Evolutionary conservation across 92 coral and sea anemone genomes (phyloP), one percentile per base, ranked within the genome.

Genomic region (Epizoanthus ramosus): DNA sequence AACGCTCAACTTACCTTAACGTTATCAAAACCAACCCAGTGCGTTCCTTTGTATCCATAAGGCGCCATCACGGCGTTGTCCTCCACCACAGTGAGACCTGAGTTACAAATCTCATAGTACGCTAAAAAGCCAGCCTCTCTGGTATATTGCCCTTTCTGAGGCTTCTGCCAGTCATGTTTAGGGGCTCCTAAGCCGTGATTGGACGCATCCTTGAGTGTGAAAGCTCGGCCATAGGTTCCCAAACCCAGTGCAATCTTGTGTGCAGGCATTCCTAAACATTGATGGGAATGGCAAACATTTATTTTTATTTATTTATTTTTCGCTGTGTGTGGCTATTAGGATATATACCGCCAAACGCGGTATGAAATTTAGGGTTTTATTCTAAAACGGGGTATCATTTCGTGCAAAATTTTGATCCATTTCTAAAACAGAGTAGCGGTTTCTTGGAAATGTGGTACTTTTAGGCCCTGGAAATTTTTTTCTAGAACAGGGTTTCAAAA

Each of bases 231-330:
- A 68, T 94, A 94, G 68, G 92, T 89, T 9, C 88, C 95, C 56
- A 94, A 84, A 3, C 98, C 98, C 35, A 94, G 92, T 15, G 98
- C 98, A 68, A 94, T 94, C 69, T 94, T 94, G 45, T 73, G 79
- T 45, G 98, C 90, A 52, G 98, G 98, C 66, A 90, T 85, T 24
- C 98, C 98, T 50, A 2, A 50, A 3, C 2, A 50, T 10, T 50
- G 54, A 50, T 50, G 2, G 54, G 15, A 10, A 50, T 9, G 8
- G 14, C 14, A 47, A 47, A 47, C 14, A 47, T 37, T 37, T 37
- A 37, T 28, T 28, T 28, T 28, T 28, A 6, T 37, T 37, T 37
- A 37, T 1, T 37, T 37, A 37, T 37, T 2, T 37, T 37, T 37
- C 43, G 43, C 4, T 6, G 43, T 37, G 4, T 37, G 43, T 37